Evolutionary conservation across 2,888 invertebrate species (phyloP), one percentile per base, ranked within the genome.

Genomic region (Ptilodon capucinus): DNA sequence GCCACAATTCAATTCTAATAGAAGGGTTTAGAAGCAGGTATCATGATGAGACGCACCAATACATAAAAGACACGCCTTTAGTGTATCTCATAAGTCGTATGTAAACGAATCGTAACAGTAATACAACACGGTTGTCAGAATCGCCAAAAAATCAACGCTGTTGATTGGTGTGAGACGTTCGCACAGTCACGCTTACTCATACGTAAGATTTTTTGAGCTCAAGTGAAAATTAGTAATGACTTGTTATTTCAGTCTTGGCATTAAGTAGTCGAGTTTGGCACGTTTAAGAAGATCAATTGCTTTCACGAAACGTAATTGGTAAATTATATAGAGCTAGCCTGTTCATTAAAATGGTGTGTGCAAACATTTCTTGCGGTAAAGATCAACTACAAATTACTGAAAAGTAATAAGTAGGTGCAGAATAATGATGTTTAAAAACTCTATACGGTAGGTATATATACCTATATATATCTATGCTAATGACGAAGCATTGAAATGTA

Each of bases 181-280:
- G 38, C 38, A 8, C 3, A 19, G n/a, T 38, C 18, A 38, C 19
- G 19, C 38, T 38, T 38, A 19, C 6, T 38, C 38, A 19, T 38
- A 8, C n/a, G 6, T 19, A 1, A 19, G 5, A 18, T 19, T 2
- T 19, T 38, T 18, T 38, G 19, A 13, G 19, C 9, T 17, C 1
- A n/a, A 32, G 42, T 42, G 30, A 42, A 38, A 38, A 38, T 38
- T 38, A 19, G 38, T 39, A 40, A 19, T 44, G 38, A 44, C 44
- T 44, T 44, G 30, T 38, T 25, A 38, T 11, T 35, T 39, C 23
- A 32, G 30, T 19, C 32, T 38, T 44, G 44, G 30, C 44, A 25
- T 39, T 39, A 44, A 44, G 44, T 42, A 39, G 39, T 39, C 19
- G 28, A 28, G 40, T 30, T 30, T 25, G 40, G 5, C 30, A 25